Percentiles rank a stretch among this genome's conserved stretches.
These are phyloP conservation scores for Trachops cirrhosus DNA, from an alignment of 2,797 vertebrate genomes.

Conservation along the genomic window DNA sequence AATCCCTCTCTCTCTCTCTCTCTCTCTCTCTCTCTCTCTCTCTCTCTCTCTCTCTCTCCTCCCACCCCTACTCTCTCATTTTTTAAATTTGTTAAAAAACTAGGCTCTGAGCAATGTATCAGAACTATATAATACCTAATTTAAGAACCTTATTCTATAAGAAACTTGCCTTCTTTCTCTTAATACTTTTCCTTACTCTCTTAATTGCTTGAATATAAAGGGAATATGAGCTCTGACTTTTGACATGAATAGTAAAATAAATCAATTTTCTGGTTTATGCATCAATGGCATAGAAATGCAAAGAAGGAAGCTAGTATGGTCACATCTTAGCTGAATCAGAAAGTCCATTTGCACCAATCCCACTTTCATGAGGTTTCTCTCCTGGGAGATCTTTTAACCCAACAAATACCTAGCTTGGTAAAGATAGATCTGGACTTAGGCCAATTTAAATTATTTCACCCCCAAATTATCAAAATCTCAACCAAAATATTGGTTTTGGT, in stretches of 20 bases:
- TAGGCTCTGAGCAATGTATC: background rate
- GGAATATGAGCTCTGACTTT: background rate
- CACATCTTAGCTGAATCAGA: background rate
- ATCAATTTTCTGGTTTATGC: background rate
- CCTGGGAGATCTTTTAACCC: background rate
- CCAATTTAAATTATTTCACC: constrained; percentile 7
- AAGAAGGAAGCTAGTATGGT: background rate
- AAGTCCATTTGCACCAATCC: background rate
- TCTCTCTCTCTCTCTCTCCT: too few relatives aligned
- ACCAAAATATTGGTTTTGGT: constrained; percentile 31
- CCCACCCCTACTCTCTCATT: background rate
- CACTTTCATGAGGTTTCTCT: background rate
- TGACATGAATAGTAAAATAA: background rate
- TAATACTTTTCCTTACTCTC: background rate
- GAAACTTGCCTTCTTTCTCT: background rate
- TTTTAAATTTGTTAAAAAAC: background rate
- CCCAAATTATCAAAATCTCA: constrained; percentile 19
- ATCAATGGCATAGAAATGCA: background rate
- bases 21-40: background rate
- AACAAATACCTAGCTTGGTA: background rate
- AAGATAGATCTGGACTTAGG: constrained; percentile 38
- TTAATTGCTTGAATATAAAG: background rate
- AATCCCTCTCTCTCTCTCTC: background rate
- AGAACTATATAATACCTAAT: background rate
- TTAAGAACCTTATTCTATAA: background rate